Evolutionary conservation across 2,113 vertebrate genomes (phyloP), one percentile per base, ranked within the genome.

Genomic region (Cynocephalus volans): DNA sequence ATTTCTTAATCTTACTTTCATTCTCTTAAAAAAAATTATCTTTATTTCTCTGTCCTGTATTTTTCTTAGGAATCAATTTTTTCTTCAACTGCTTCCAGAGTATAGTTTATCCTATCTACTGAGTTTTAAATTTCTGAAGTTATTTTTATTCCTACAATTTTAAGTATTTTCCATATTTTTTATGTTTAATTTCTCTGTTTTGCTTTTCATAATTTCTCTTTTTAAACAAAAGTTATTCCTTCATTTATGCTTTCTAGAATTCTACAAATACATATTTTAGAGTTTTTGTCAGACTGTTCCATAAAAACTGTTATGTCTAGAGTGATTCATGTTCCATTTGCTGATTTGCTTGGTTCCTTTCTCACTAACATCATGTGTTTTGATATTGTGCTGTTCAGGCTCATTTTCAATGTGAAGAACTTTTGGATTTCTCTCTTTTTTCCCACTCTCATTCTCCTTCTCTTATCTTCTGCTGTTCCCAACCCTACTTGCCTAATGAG

Each of bases 1-100:
- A 79, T 91, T 95, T 84, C 69, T 83, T 90, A 58, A 87, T 54
- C 13, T 67, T 70, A 8, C 8, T 79, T 92, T 92, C 6, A 65
- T 73, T 90, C 6, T 52, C 56, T 7, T 31, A 52, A 79, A 15
- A 81, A 82, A 17, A 33, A 0, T 48, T 3, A 41, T 54, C 28
- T 86, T 92, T 13, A 77, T 87, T 72, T 95, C 17, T 87, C 23
- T 84, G 10, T 45, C 28, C 45, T 70, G 9, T 70, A 48, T 70
- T 92, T 45, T 95, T 92, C 52, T 33, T 56, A 65, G 67, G 8
- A 2, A 64, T 23, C 6, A 36, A 8, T 58, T 48, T 36, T 84
- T 62, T 45, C 26, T 62, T 87, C 17, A 26, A 9, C 2, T 17
- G 7, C 73, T 23, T 89, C 19, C 8, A 81, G 21, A 65, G 12